A percentile compares a stretch with the other conserved stretches of the same genome.
Conservation (phyloP, 2,113 vertebrate genomes). For the Salvelinus namaycush region DNA sequence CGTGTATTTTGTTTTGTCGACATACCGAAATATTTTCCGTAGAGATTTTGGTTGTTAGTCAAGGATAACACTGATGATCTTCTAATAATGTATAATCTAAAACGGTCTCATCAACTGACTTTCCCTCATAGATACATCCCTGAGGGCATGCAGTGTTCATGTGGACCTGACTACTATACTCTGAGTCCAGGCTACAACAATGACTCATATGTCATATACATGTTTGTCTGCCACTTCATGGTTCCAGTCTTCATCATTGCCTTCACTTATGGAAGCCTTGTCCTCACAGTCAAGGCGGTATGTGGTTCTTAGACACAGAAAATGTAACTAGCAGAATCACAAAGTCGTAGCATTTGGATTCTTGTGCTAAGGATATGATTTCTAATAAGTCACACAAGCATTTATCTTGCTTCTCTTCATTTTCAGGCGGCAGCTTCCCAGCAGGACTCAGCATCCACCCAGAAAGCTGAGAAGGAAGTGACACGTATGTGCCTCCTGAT, state of each 20-base stretch:
- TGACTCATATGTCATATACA: slow-evolving; percentile 73
- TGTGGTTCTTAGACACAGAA: background rate
- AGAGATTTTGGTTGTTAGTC: no score
- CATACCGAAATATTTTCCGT: no score
- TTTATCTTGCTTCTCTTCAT: background rate
- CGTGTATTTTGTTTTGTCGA: no score
- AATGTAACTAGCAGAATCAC: background rate
- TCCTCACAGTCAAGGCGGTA: slow-evolving; percentile 78
- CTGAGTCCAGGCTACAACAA: slow-evolving; percentile 73
- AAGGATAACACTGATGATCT: no score
- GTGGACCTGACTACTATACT: slow-evolving; percentile 74
- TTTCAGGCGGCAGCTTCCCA: slow-evolving; percentile 77
- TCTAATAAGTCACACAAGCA: fast-evolving
- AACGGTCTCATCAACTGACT: no score
- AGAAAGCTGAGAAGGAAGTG: slow-evolving; percentile 81
- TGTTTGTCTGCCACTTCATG: slow-evolving; percentile 65
- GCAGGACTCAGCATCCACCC: slow-evolving; percentile 77
- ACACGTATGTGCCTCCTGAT: slow-evolving; percentile 81
- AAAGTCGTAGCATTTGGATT: background rate
- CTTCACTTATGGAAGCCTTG: slow-evolving; percentile 72
- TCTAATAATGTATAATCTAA: no score
- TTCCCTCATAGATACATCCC: slow-evolving; percentile 67
- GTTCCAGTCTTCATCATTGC: slow-evolving; percentile 58
- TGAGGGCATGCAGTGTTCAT: slow-evolving; percentile 76
- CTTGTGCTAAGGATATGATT: no score